A percentile compares a stretch with the other conserved stretches of the same genome.
Conservation (phyloP, 2,113 vertebrate species). For the Gymnarchus niloticus region DNA sequence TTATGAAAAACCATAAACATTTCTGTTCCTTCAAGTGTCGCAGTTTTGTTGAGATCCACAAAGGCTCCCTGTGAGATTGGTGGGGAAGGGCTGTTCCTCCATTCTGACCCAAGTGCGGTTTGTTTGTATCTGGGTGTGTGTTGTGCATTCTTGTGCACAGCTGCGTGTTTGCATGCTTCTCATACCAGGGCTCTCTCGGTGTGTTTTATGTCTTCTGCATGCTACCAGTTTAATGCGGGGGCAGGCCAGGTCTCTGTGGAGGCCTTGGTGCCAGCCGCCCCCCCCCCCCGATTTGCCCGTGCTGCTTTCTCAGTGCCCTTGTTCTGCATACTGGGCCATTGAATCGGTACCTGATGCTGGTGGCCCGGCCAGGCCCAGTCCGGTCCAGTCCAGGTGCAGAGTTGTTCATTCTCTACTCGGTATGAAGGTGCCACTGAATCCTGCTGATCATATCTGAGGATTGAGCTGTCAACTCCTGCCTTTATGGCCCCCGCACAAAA, state of each 20-base stretch:
- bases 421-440: not conserved
- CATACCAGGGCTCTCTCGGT: conserved; percentile 12
- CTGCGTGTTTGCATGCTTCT: conserved; percentile 15
- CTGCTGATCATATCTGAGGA: not conserved
- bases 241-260: not conserved
- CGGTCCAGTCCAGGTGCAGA: not conserved
- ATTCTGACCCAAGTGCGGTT: not conserved
- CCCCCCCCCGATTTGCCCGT: not conserved
- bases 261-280: not conserved
- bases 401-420: not conserved
- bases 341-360: not conserved
- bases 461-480: no score
- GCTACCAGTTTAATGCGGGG: conserved; percentile 11
- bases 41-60: not conserved
- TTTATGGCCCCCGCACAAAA: no score
- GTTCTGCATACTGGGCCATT: not conserved
- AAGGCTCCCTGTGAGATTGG: not conserved
- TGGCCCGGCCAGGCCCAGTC: no score
- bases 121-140: not conserved
- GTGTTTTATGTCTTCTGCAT: not conserved
- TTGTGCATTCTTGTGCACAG: not conserved
- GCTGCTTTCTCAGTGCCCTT: not conserved
- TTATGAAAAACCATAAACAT: not conserved
- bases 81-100: not conserved
- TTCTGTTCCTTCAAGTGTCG: not conserved